Base-by-base conservation (phyloP, 2,888 invertebrate genomes). In the Cantharis flavilabris region DNA sequence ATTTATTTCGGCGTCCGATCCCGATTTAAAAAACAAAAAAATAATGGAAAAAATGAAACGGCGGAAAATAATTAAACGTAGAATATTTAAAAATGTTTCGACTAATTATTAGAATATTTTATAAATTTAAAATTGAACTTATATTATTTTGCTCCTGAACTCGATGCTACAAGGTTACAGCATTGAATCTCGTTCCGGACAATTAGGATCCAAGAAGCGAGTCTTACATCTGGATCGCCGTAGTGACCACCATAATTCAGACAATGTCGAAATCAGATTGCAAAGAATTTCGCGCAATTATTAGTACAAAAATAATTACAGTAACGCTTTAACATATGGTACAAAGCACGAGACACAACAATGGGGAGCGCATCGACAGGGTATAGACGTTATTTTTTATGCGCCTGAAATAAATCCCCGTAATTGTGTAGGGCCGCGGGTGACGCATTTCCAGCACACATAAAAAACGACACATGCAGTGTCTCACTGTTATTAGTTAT, bases 401-500 rank as follows among this genome's bases (percentile, higher is more conserved):
- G 79, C 76, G 79, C 75, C 76, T 75, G 82, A 82, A 80, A 82
- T 82, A 82, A 82, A 81, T 82, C 80, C 79, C 77, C 72, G 80
- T 80, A 79, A 80, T 82, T 82, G 81, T 81, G 77, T 81, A 73
- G 73, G 75, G 74, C 73, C 76, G 75, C 73, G 78, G 75, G 79
- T 79, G 76, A 79, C 78, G 79, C 78, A 78, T 76, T 76, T 75
- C 72, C 78, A 73, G 65, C 69, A 75, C 73, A 73, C 79, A 79
- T 80, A 81, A 81, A 81, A 81, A 80, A 75, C 81, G 80, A 78
- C 81, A 80, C 81, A 81, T 80, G 81, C 79, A 79, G 80, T 78
- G 80, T 80, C 77, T 79, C 78, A 75, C 72, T 73, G 73, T 80
- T 82, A 82, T 82, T 82, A 82, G 82, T 81, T 82, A 82, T 82